Evolutionary conservation across 2,888 invertebrate genomes (phyloP), one percentile per base, ranked within the genome.

Genomic region (Phalangium opilio): DNA sequence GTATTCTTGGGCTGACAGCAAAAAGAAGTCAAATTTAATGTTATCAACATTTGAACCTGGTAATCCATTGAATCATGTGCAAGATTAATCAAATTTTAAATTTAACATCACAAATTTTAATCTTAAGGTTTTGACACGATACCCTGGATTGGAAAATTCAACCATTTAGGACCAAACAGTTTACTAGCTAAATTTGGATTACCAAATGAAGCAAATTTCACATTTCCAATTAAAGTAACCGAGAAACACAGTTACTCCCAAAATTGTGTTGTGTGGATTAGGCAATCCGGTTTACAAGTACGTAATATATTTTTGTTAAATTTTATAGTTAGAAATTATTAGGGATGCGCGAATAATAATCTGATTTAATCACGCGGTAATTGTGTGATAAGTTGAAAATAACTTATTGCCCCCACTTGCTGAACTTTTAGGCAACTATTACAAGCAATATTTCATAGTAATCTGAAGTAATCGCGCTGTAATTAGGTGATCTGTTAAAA

Each of bases 231-330:
- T 1, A 79, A 82, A 41, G 79, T 84, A 14, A 56, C 69, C 2
- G 84, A 84, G 56, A 85, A 87, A 65, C 76, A 89, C 45, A 93
- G 91, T 62, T 93, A 93, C 66, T 75, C 83, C 41, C 81, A 82
- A 58, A 87, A 83, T 65, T 82, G 84, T 59, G 86, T 89, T 18
- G 89, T 90, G 2, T 95, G 93, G 90, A 87, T 91, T 49, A 75
- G 85, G 18, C 83, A 85, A 61, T 79, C 84, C 52, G 67, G 67
- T 3, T 83, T 89, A 2, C 68, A 68, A 61, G 67, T 67, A 47
- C 21, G 20, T n/a, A n/a, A n/a, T n/a, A n/a, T n/a, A n/a, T n/a
- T n/a, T n/a, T n/a, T n/a, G n/a, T n/a, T n/a, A n/a, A n/a, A n/a
- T n/a, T n/a, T n/a, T n/a, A n/a, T n/a, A n/a, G n/a, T n/a, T n/a